phyloP scores from a whole-genome alignment of 1,140 invertebrate species.

The Diorhabda sublineata region DNA sequence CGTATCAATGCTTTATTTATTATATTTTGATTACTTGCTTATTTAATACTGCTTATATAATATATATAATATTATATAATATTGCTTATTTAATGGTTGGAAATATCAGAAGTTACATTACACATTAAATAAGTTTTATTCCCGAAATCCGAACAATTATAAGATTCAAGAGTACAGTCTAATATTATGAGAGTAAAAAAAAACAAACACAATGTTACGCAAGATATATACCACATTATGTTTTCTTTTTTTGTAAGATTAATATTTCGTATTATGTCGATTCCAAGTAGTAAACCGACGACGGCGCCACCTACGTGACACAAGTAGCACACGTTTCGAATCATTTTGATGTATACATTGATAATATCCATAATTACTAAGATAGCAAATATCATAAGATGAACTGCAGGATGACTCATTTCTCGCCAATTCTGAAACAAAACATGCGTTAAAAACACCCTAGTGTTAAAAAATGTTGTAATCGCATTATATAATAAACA shows the following conservation, averaged over 20 bases:
- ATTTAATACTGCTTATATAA: too few relatives aligned
- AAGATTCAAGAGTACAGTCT: not conserved
- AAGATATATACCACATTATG: conserved; percentile 76
- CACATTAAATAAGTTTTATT: too few relatives aligned
- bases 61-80: too few relatives aligned
- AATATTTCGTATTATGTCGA: conserved; percentile 85
- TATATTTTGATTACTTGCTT: too few relatives aligned
- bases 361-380: conserved; percentile 66
- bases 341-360: conserved; percentile 56
- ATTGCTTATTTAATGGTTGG: too few relatives aligned
- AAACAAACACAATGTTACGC: conserved; percentile 46
- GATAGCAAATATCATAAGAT: conserved; percentile 72
- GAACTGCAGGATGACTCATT: conserved; percentile 83
- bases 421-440: conserved; percentile 79
- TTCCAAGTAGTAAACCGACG: conserved; percentile 80
- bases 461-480: too few relatives aligned
- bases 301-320: conserved; percentile 82
- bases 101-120: too few relatives aligned
- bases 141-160: too few relatives aligned
- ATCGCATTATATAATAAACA: too few relatives aligned
- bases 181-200: conserved; percentile 17
- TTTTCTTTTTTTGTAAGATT: conserved; percentile 82
- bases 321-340: conserved; percentile 69
- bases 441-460: not conserved
- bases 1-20: too few relatives aligned